A percentile compares a stretch with the other conserved stretches of the same genome.
phyloP scores from a whole-genome alignment of 2,797 vertebrate species.

The Amazona ochrocephala region DNA sequence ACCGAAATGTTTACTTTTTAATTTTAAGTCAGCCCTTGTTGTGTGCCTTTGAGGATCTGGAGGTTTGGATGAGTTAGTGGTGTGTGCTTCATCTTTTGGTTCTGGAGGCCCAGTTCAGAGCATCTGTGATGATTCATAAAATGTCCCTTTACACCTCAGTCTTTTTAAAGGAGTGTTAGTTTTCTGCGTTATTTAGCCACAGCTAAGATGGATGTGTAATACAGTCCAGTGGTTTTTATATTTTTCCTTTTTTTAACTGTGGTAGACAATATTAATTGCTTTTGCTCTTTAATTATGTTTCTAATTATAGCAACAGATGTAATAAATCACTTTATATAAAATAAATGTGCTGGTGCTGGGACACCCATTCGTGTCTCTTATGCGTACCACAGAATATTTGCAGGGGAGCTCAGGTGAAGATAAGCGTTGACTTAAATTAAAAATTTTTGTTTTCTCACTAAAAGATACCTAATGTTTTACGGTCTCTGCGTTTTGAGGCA shows the following conservation, averaged over 20 bases:
- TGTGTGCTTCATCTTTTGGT: background rate
- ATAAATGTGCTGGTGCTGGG: background rate
- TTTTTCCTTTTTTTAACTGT: background rate
- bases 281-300: conserved; percentile 25
- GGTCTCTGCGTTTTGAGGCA: background rate
- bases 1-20: background rate
- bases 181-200: background rate
- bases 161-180: background rate
- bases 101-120: background rate
- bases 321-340: background rate
- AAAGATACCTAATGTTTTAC: background rate
- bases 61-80: background rate
- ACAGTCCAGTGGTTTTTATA: background rate
- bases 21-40: background rate
- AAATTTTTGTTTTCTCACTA: background rate
- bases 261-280: background rate
- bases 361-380: background rate
- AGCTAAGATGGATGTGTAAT: background rate
- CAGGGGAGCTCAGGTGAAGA: background rate
- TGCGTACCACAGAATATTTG: background rate
- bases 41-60: background rate
- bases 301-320: conserved; percentile 1
- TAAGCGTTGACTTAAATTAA: background rate
- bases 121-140: background rate
- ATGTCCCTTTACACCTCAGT: background rate